phyloP scores from a whole-genome alignment of 2,797 vertebrate species.

The Aplochiton taeniatus region DNA sequence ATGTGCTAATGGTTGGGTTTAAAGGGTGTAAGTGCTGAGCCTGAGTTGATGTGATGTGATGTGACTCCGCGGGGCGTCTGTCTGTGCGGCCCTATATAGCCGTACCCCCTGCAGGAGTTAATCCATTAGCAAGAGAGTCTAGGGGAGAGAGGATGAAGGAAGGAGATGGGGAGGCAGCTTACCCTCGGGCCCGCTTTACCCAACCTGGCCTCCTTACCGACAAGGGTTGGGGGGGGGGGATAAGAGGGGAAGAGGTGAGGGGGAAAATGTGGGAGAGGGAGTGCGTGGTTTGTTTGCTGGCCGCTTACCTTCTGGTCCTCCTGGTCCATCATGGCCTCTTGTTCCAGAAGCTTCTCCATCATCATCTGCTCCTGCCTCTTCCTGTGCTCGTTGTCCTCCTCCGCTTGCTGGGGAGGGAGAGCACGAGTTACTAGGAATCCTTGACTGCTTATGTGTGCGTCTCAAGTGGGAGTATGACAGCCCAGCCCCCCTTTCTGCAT shows the following conservation, averaged over 20 bases:
- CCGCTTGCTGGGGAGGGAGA: slow-evolving; percentile 82
- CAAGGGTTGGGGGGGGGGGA: slow-evolving; percentile 5
- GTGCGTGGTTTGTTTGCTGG: neutral
- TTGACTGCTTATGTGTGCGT: too few relatives aligned
- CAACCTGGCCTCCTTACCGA: slow-evolving; percentile 12
- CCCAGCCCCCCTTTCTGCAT: too few relatives aligned
- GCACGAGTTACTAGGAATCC: neutral
- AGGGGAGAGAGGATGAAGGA: slow-evolving; percentile 15
- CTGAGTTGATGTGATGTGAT: slow-evolving; percentile 42
- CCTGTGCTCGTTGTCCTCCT: slow-evolving; percentile 92
- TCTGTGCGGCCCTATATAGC: slow-evolving; percentile 37
- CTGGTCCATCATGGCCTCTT: slow-evolving; percentile 91
- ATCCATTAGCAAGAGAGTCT: slow-evolving; percentile 47
- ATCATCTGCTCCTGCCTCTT: slow-evolving; percentile 92
- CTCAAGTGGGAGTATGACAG: too few relatives aligned
- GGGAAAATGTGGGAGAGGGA: neutral
- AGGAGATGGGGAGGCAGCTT: slow-evolving; percentile 19
- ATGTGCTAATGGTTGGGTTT: slow-evolving; percentile 35
- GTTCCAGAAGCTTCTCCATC: slow-evolving; percentile 96
- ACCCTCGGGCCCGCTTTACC: slow-evolving; percentile 33
- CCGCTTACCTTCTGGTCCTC: slow-evolving; percentile 87
- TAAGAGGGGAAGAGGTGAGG: neutral
- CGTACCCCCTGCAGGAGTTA: slow-evolving; percentile 31
- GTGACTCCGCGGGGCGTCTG: slow-evolving; percentile 44
- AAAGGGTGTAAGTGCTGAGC: slow-evolving; percentile 27